Evolutionary conservation across 1,140 invertebrate species (phyloP).

Genomic region (Macrotrachela quadricornifera): DNA sequence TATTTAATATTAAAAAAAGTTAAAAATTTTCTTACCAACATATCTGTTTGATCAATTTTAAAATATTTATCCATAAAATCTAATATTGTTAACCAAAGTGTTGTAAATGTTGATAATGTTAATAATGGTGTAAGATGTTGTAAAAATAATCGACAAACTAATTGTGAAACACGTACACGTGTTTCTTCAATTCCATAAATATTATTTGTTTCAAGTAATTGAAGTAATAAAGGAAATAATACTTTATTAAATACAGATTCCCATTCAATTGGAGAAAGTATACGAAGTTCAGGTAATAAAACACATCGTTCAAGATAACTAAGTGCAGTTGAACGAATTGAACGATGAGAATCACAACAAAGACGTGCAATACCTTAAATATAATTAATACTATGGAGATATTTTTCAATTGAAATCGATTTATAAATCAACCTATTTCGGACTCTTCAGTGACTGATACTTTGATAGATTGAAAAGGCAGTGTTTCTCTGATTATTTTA

Average conservation of each 20-base stretch:
- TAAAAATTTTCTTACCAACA: conserved; percentile 35
- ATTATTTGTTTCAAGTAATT: conserved; percentile 45
- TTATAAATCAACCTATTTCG: too few species aligned
- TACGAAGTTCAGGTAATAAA: conserved; percentile 70
- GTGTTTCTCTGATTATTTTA: too few species aligned
- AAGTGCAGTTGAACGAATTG: conserved; percentile 71
- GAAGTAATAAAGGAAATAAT: conserved; percentile 67
- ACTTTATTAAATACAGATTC: conserved; percentile 69
- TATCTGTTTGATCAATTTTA: conserved; percentile 57
- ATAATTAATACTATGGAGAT: too few species aligned
- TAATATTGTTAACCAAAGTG: conserved; percentile 66
- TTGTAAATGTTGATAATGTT: conserved; percentile 55
- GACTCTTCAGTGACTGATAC: too few species aligned
- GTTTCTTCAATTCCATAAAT: conserved; percentile 40
- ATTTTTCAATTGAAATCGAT: too few species aligned
- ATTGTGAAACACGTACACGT: conserved; percentile 58
- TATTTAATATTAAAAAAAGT: too few species aligned
- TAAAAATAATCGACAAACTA: conserved; percentile 79
- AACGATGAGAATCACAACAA: conserved; percentile 66
- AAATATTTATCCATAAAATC: conserved; percentile 71
- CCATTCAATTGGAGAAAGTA: conserved; percentile 65
- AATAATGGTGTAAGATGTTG: conserved; percentile 70
- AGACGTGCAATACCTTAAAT: conserved; percentile 59
- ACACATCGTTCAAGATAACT: conserved; percentile 71
- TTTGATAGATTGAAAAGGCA: too few species aligned